phyloP scores from a whole-genome alignment of 2,888 invertebrate species.

The Andrena camellia region DNA sequence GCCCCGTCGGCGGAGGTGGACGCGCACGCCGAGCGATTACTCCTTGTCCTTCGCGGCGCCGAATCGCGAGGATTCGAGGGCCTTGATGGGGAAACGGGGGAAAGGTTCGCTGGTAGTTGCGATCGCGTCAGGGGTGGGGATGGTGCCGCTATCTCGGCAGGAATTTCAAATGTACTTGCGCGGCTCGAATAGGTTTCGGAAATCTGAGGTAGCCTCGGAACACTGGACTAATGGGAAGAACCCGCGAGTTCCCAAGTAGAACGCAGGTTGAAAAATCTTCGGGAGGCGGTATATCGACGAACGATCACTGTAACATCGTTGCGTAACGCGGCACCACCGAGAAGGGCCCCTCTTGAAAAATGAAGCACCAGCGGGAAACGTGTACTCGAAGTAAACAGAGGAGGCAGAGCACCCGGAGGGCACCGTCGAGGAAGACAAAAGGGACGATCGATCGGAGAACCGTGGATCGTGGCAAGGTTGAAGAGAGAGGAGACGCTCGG shows the following conservation, averaged over 20 bases:
- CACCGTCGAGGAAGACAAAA: constrained; percentile 27
- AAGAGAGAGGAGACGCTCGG: constrained; percentile 50
- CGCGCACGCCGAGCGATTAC: constrained; percentile 28
- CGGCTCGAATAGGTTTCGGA: too few species aligned
- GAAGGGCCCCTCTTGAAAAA: not conserved
- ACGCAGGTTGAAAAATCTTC: too few species aligned
- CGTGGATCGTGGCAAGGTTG: not conserved
- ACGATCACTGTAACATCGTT: too few species aligned
- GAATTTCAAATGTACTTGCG: too few species aligned
- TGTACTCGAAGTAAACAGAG: not conserved
- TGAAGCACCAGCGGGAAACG: not conserved
- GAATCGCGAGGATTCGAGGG: constrained; percentile 26
- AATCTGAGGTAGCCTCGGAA: too few species aligned
- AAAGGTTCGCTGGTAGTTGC: not conserved
- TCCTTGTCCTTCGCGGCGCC: constrained; percentile 52
- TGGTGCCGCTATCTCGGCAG: too few species aligned
- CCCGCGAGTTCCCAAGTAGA: not conserved
- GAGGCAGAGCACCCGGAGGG: not conserved
- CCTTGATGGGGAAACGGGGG: not conserved
- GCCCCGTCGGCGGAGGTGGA: constrained; percentile 50
- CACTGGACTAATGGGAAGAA: not conserved
- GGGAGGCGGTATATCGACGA: too few species aligned
- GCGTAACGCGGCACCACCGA: too few species aligned
- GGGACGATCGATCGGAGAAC: constrained; percentile 22
- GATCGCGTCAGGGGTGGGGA: too few species aligned